phyloP scores from a whole-genome alignment of 2,113 vertebrate genomes.

The Panurus biarmicus region DNA sequence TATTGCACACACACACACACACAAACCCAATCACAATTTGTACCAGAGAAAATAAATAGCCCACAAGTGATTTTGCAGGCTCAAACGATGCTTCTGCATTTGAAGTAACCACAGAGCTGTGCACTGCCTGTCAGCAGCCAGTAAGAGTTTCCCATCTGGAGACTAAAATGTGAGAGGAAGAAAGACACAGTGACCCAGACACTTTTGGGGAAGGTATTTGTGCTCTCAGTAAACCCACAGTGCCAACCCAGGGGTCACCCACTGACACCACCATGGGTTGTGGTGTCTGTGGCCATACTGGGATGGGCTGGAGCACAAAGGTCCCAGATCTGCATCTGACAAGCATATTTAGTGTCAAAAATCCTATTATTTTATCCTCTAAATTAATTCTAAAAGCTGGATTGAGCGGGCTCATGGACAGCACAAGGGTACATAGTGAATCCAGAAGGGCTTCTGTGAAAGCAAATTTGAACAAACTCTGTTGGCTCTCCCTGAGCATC shows the following conservation, averaged over 20 bases:
- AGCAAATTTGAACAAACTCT: neutral
- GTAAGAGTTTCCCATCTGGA: neutral
- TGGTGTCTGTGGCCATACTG: neutral
- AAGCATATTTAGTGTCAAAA: neutral
- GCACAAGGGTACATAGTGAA: fast-evolving
- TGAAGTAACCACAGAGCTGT: neutral
- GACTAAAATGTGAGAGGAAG: neutral
- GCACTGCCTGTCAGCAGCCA: neutral
- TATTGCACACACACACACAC: neutral
- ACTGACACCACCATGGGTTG: fast-evolving
- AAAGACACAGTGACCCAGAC: neutral
- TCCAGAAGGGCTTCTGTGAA: neutral
- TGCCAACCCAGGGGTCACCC: neutral
- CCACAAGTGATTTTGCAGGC: neutral
- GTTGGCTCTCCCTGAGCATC: neutral
- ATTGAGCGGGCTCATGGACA: fast-evolving
- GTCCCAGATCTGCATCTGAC: neutral
- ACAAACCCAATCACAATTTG: neutral
- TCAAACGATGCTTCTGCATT: neutral
- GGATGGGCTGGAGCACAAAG: neutral
- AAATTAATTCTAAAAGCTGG: neutral
- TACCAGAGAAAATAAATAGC: neutral
- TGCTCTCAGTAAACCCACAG: fast-evolving
- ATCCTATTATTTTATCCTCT: neutral
- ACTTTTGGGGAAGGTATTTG: neutral